Base-by-base conservation (phyloP, 2,888 invertebrate genomes). In the Ennomos fuscantarius region DNA sequence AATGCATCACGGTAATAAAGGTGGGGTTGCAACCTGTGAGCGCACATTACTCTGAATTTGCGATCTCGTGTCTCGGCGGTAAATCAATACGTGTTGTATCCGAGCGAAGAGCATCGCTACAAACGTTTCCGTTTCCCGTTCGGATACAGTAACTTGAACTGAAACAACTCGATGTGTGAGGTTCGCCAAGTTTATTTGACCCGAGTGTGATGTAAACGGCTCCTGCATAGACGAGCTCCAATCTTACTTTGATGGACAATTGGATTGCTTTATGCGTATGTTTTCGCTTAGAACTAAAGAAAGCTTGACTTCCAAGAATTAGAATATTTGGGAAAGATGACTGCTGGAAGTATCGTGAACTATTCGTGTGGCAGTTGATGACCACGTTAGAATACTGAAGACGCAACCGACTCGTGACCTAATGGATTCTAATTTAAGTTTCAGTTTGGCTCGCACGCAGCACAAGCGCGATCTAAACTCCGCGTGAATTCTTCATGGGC, bases 401-500 rank as follows among this genome's bases (percentile, higher is more conserved):
- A 13, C 12, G 47, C 8, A 10, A 32, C 55, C 63, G 12, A 53
- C 47, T 67, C 46, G 66, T 60, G 68, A 68, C 66, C 72, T 74
- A 60, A 57, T 68, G 64, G 66, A 69, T 70, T 66, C 60, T 62
- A 70, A 71, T 72, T 68, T 66, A 61, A 68, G 63, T 24, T 0
- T 24, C 63, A 66, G 66, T 68, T 36, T 48, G 54, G 51, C 53
- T 54, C 31, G 41, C 40, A 36, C 66, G 72, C 70, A 69, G 68
- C 41, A 41, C 24, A 24, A 24, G 51, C 43, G 33, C 50, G 63
- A 42, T 51, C 58, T 58, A 56, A 65, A 69, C 70, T 65, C 61
- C 54, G 64, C 62, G 67, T 72, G 72, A 74, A 78, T 78, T 73
- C 67, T 69, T 65, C 72, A 74, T 67, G 71, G 69, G 62, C 63